Evolutionary conservation across 2,888 invertebrate species (phyloP).

Genomic region (Ectropis crepuscularia): DNA sequence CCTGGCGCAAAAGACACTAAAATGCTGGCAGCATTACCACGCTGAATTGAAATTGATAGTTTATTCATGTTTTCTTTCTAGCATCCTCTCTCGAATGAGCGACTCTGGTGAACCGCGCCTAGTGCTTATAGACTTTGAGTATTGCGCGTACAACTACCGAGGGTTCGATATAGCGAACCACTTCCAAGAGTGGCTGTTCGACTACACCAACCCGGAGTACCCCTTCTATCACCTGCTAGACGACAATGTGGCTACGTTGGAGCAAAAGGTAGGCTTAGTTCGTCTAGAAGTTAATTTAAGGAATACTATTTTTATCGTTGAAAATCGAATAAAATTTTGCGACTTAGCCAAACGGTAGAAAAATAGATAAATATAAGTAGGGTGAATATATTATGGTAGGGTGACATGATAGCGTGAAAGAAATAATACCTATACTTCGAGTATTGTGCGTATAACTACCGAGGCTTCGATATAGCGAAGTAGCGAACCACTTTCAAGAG

Average conservation of each 20-base stretch:
- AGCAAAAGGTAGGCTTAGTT: slow-evolving; percentile 88
- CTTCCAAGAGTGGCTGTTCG: slow-evolving; percentile 96
- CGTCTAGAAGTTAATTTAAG: too few species aligned
- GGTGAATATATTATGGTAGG: too few species aligned
- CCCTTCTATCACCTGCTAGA: slow-evolving; percentile 90
- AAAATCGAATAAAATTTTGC: too few species aligned
- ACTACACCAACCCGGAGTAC: slow-evolving; percentile 91
- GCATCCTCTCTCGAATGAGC: slow-evolving; percentile 59
- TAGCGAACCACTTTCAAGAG: slow-evolving; percentile 97
- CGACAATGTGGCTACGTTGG: slow-evolving; percentile 89
- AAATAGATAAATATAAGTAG: too few species aligned
- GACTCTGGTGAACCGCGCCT: slow-evolving; percentile 85
- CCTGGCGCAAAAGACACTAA: too few species aligned
- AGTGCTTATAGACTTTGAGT: slow-evolving; percentile 96
- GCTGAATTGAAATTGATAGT: too few species aligned
- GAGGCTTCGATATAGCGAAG: slow-evolving; percentile 97
- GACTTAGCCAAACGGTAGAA: too few species aligned
- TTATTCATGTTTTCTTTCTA: too few species aligned
- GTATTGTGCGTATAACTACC: slow-evolving; percentile 95
- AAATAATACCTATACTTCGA: too few species aligned
- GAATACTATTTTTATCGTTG: too few species aligned
- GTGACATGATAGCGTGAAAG: too few species aligned
- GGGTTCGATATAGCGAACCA: slow-evolving; percentile 98
- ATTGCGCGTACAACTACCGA: slow-evolving; percentile 95
- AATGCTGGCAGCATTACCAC: too few species aligned